Conservation (phyloP, 2,113 vertebrate species). For the Semnornis frantzii region DNA sequence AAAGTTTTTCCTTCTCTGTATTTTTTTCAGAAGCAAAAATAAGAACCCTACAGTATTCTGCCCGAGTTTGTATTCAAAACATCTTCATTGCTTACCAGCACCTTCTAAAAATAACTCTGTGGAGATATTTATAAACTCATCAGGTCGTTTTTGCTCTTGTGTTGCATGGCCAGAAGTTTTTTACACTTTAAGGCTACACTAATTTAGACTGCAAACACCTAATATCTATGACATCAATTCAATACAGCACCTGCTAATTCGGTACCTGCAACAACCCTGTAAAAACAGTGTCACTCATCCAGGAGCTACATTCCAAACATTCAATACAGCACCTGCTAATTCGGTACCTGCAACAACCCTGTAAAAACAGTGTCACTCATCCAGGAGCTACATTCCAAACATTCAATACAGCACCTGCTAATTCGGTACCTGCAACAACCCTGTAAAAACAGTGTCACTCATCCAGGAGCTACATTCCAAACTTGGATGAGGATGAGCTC, state of each 20-base stretch:
- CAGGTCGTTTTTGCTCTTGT: neutral
- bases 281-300: neutral
- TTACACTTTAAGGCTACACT: neutral
- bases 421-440: neutral
- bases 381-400: too few relatives aligned
- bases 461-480: neutral
- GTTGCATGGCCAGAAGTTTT: neutral
- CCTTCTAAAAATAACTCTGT: neutral
- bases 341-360: neutral
- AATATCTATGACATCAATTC: neutral
- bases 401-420: too few relatives aligned
- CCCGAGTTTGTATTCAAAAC: neutral
- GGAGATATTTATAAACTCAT: neutral
- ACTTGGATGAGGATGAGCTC: neutral
- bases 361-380: too few relatives aligned
- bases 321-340: neutral
- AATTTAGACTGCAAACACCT: conserved; percentile 25
- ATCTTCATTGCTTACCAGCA: neutral
- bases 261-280: neutral
- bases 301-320: neutral
- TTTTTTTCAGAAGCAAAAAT: neutral
- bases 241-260: neutral
- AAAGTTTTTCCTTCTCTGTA: neutral
- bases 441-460: neutral
- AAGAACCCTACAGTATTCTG: neutral